These are phyloP conservation scores for Zele albiditarsus DNA, from an alignment of 2,888 invertebrate genomes.

Conservation along the genomic window DNA sequence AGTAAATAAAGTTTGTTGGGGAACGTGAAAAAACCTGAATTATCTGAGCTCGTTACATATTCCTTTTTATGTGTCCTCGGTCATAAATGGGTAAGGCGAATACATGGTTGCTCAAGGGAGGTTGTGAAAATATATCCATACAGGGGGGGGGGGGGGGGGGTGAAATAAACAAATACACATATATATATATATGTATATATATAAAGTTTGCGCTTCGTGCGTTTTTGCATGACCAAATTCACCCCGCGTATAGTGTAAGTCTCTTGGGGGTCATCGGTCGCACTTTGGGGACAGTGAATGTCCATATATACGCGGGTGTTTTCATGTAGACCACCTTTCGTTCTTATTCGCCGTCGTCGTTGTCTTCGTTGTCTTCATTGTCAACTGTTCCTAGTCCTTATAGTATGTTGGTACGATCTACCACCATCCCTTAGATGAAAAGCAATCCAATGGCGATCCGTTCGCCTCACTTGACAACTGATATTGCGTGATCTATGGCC, in stretches of 20 bases:
- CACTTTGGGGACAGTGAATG: conserved; percentile 68
- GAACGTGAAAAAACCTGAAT: conserved; percentile 61
- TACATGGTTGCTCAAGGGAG: conserved; percentile 34
- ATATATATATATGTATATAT: conserved; percentile 40
- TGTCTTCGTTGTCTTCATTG: conserved; percentile 25
- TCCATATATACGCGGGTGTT: conserved; percentile 52
- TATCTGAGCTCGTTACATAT: conserved; percentile 71
- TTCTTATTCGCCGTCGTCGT: conserved; percentile 29
- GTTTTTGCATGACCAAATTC: conserved; percentile 63
- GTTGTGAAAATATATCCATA: conserved; percentile 9
- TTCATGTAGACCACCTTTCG: conserved; percentile 40
- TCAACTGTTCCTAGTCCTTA: background rate
- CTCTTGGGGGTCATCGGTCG: conserved; percentile 72
- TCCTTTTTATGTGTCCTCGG: conserved; percentile 69
- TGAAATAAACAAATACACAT: conserved; percentile 8
- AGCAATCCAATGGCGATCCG: conserved; percentile 53
- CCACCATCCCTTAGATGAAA: conserved; percentile 47
- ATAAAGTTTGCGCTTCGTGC: conserved; percentile 43
- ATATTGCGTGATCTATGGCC: conserved; percentile 73
- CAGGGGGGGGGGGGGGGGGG: no score
- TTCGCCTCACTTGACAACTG: conserved; percentile 66
- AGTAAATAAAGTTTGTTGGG: conserved; percentile 30
- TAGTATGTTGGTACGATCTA: conserved; percentile 1
- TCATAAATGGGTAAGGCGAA: conserved; percentile 62
- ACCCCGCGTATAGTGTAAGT: conserved; percentile 42